These are phyloP conservation scores for Stegodyphus dumicola DNA, from an alignment of 1,140 invertebrate genomes.

Conservation along the genomic window DNA sequence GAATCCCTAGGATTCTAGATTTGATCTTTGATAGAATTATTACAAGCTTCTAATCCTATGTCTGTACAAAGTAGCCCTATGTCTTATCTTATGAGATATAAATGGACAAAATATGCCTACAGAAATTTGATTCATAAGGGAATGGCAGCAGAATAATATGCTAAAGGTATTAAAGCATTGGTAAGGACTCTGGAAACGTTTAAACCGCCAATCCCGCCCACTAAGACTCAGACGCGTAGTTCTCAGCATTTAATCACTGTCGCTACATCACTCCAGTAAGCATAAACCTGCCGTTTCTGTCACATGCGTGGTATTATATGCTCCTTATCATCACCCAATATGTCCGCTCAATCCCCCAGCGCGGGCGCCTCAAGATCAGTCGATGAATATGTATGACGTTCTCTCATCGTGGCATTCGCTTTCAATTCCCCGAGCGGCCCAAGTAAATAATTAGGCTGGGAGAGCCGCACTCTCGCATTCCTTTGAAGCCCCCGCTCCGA, in stretches of 20 bases:
- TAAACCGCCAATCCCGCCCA: too few species aligned
- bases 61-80: too few species aligned
- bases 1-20: too few species aligned
- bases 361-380: slow-evolving; percentile 7
- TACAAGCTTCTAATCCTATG: too few species aligned
- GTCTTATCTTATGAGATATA: too few species aligned
- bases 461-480: not conserved
- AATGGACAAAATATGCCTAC: too few species aligned
- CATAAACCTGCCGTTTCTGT: slow-evolving; percentile 3
- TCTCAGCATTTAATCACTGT: slow-evolving; percentile 41
- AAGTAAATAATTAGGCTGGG: slow-evolving; percentile 45
- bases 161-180: too few species aligned
- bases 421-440: slow-evolving; percentile 32
- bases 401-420: slow-evolving; percentile 10
- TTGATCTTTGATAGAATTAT: too few species aligned
- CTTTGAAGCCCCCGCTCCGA: slow-evolving; percentile 32
- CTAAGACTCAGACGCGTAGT: not conserved
- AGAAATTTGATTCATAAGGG: too few species aligned
- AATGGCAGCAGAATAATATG: too few species aligned
- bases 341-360: not conserved
- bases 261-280: slow-evolving; percentile 17
- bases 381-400: slow-evolving; percentile 47
- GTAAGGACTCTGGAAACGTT: too few species aligned
- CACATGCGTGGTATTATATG: slow-evolving; percentile 7
- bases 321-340: slow-evolving; percentile 30